Evolutionary conservation across 2,888 invertebrate species (phyloP).

Genomic region (Xestoiulus laeticollis): DNA sequence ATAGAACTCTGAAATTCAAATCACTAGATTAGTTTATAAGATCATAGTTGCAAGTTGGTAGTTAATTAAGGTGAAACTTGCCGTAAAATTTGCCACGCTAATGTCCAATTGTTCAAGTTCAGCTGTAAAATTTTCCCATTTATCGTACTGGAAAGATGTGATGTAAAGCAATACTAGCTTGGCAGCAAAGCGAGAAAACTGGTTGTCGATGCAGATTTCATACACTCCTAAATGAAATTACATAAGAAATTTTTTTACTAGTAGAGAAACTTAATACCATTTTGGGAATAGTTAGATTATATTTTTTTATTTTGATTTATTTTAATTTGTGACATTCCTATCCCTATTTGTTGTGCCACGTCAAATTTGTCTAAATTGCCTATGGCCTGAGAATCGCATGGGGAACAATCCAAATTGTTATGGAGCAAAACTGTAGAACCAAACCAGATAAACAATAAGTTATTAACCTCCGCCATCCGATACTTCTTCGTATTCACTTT

Average conservation of each 20-base stretch:
- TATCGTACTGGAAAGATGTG: constrained; percentile 87
- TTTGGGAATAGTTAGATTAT: no score
- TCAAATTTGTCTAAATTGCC: no score
- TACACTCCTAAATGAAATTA: constrained; percentile 73
- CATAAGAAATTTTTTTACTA: no score
- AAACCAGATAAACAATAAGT: no score
- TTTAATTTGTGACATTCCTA: no score
- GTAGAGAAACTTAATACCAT: no score
- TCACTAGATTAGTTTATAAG: constrained; percentile 52
- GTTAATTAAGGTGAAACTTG: constrained; percentile 61
- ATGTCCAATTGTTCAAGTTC: constrained; percentile 87
- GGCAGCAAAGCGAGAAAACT: constrained; percentile 88
- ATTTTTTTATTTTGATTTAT: no score
- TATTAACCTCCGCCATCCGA: constrained; percentile 73
- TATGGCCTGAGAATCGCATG: no score
- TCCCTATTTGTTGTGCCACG: no score
- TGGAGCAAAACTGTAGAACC: no score
- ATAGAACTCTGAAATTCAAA: constrained; percentile 59
- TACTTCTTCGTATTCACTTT: constrained; percentile 87
- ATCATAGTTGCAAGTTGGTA: constrained; percentile 1
- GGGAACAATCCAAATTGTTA: no score
- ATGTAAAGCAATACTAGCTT: constrained; percentile 90
- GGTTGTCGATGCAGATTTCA: constrained; percentile 90
- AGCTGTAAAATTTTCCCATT: constrained; percentile 91
- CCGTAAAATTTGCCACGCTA: constrained; percentile 90